phyloP scores from a whole-genome alignment of 2,797 vertebrate species.

The Eptatretus atami region DNA sequence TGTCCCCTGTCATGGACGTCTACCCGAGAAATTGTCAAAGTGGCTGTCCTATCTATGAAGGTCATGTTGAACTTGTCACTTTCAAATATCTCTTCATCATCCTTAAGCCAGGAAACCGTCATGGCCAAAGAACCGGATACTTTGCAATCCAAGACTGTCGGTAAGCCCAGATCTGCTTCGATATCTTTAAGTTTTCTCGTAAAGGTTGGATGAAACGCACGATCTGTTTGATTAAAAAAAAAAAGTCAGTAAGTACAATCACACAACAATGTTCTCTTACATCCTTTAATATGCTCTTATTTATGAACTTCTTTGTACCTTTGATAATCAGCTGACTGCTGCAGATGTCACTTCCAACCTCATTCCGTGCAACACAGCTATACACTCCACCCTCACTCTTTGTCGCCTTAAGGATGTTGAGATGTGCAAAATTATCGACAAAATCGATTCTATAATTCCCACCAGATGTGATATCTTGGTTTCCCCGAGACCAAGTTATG shows the following conservation, averaged over 20 bases:
- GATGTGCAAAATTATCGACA: not conserved
- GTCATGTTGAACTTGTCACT: slow-evolving; percentile 2
- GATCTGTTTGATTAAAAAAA: slow-evolving; percentile 6
- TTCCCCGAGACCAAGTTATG: not conserved
- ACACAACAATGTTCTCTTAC: not conserved
- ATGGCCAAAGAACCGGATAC: not conserved
- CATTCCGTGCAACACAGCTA: not conserved
- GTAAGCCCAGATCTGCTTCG: not conserved
- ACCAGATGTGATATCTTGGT: slow-evolving; percentile 2
- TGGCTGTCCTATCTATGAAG: not conserved
- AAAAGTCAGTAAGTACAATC: too few relatives aligned
- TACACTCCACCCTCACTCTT: not conserved
- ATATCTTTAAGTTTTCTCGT: not conserved
- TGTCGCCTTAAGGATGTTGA: not conserved
- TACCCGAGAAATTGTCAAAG: not conserved
- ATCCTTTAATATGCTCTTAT: not conserved
- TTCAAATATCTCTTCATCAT: not conserved
- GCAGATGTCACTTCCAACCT: slow-evolving; percentile 4
- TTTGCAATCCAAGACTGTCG: not conserved
- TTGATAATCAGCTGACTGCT: not conserved
- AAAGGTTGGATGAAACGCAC: not conserved
- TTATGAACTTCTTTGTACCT: not conserved
- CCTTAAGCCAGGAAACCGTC: slow-evolving; percentile 1
- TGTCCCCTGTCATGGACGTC: not conserved
- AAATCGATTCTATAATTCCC: slow-evolving; percentile 4